phyloP scores from a whole-genome alignment of 2,888 invertebrate genomes.

The Trachelus troglodyta region DNA sequence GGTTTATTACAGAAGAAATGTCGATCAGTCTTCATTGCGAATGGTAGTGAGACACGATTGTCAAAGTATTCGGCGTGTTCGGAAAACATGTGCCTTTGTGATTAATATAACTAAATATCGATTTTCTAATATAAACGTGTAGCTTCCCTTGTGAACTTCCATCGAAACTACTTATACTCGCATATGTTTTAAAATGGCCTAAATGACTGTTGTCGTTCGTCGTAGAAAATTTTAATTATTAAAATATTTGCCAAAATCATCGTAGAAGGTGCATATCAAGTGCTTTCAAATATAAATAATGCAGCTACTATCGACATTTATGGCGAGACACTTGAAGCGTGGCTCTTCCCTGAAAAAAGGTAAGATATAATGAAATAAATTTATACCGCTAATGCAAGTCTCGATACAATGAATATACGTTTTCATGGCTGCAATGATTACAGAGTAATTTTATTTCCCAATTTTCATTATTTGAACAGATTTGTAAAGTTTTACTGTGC shows the following conservation, averaged over 20 bases:
- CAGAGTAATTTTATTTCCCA: background rate
- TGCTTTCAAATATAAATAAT: constrained; percentile 41
- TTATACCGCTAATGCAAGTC: background rate
- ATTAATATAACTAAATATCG: background rate
- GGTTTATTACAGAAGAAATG: background rate
- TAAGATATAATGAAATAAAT: constrained; percentile 25
- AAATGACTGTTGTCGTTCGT: background rate
- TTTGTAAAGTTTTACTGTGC: background rate
- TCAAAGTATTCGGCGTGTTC: background rate
- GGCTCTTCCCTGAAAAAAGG: constrained; percentile 57
- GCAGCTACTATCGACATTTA: constrained; percentile 57
- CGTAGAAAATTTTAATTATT: background rate
- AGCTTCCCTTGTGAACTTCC: background rate
- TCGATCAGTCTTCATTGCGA: background rate
- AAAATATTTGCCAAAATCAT: background rate
- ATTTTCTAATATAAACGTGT: background rate
- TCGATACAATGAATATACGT: background rate
- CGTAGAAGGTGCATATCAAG: background rate
- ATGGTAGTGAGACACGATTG: background rate
- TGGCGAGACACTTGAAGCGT: constrained; percentile 55
- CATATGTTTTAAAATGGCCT: background rate
- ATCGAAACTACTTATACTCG: background rate
- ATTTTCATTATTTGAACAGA: background rate
- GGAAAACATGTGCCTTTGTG: background rate
- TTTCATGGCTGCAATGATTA: background rate